Conservation (phyloP, 1,140 invertebrate species). For the Microplitis mediator region DNA sequence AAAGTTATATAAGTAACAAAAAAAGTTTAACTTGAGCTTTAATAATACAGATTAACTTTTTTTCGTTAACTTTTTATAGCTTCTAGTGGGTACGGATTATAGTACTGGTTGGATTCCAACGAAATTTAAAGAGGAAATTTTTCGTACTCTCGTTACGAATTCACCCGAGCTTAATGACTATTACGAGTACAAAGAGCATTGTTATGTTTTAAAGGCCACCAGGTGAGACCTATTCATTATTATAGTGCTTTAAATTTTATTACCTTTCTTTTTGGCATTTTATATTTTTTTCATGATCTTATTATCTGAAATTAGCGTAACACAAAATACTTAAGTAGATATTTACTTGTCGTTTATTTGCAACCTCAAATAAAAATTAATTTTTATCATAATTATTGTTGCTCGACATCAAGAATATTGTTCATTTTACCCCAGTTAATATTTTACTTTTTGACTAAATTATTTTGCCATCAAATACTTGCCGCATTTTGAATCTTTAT, state of each 20-base stretch:
- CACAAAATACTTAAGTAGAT: too few species aligned
- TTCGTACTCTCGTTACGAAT: conserved; percentile 40
- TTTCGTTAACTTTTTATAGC: conserved; percentile 38
- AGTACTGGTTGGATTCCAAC: conserved; percentile 50
- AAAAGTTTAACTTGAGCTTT: not conserved
- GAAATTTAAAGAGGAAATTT: conserved; percentile 44
- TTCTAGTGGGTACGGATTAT: conserved; percentile 52
- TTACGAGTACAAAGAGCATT: conserved; percentile 46
- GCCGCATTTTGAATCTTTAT: too few species aligned
- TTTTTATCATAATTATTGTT: not conserved
- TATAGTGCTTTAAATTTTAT: conserved; percentile 7
- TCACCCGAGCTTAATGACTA: conserved; percentile 46
- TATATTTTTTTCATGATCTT: too few species aligned
- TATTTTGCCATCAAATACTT: too few species aligned
- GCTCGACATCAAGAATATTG: not conserved
- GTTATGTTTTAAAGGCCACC: conserved; percentile 48
- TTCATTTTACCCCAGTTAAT: too few species aligned
- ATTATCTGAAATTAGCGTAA: not conserved
- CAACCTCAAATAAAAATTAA: too few species aligned
- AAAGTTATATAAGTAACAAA: too few species aligned
- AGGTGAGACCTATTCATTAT: conserved; percentile 41
- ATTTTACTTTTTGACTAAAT: too few species aligned
- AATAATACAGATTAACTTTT: not conserved
- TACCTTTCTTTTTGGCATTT: not conserved
- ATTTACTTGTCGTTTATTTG: too few species aligned